Base-by-base conservation (phyloP, 2,113 vertebrate genomes). In the Tautogolabrus adspersus region DNA sequence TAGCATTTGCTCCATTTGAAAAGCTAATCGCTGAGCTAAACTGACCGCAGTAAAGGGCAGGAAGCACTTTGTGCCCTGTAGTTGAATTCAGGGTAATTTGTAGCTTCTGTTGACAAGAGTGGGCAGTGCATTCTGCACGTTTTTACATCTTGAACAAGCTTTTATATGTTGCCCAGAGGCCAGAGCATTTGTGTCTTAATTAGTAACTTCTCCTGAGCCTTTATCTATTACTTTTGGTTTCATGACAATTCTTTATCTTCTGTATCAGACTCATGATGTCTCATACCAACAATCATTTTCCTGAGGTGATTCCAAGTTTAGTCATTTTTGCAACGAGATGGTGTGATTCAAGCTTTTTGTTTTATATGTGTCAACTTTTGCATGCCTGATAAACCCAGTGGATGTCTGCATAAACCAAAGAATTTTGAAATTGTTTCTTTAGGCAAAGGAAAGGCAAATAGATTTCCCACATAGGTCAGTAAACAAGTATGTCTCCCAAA, bases 11-110 rank as follows among this genome's bases (percentile, higher is more conserved):
- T 58, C 22, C 22, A 18, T 64, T 38, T 61, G 26, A 11, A 52
- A 37, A 11, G 37, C 37, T 72, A 38, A 47, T 21, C 1, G 0
- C 46, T 57, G 10, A 40, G 30, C 51, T 34, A n/a, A 34, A 44
- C 26, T 44, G 57, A 51, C 66, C 57, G 37, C 18, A 64, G 58
- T 11, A 19, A 64, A 75, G 30, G 61, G 42, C 62, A 10, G 15
- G 51, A 72, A 57, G 63, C 42, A 12, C 55, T 51, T 21, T 5
- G 1, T 18, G 30, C 6, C 10, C 11, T 56, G 62, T 15, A n/a
- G 46, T 38, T 66, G 21, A 72, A 18, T 62, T 70, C 15, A 46
- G 40, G 12, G 26, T 49, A 16, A 34, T n/a, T 54, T 10, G 30
- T 34, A 42, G 40, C 40, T 42, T 10, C 8, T 42, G 40, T 42